A percentile compares a stretch with the other conserved stretches of the same genome.
Conservation (phyloP, 1,140 invertebrate species). For the Heliconius melpomene region DNA sequence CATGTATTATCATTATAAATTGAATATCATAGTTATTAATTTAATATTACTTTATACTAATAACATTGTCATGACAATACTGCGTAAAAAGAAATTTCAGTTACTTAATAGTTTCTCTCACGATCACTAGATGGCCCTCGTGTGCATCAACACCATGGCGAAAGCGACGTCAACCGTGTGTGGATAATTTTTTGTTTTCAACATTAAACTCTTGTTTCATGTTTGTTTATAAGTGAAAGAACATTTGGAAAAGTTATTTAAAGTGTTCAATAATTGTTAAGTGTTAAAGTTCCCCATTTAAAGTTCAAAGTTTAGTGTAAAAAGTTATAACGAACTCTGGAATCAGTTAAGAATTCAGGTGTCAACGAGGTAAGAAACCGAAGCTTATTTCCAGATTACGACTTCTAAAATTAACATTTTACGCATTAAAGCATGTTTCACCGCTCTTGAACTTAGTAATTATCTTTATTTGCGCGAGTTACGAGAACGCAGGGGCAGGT, state of each 20-base stretch:
- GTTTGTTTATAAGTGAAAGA: constrained; percentile 71
- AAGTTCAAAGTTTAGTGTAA: constrained; percentile 73
- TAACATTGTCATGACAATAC: not conserved
- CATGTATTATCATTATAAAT: not conserved
- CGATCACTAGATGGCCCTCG: constrained; percentile 58
- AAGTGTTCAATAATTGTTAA: constrained; percentile 58
- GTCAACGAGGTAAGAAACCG: constrained; percentile 80
- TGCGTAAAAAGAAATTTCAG: constrained; percentile 23
- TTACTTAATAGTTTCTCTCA: constrained; percentile 38
- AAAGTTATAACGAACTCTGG: constrained; percentile 78
- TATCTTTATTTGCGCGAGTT: constrained; percentile 42
- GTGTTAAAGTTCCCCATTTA: constrained; percentile 55
- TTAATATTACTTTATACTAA: not conserved
- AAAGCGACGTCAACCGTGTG: constrained; percentile 75
- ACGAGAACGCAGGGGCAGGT: constrained; percentile 24
- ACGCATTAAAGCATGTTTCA: constrained; percentile 51
- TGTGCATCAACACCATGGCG: constrained; percentile 78
- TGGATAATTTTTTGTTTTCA: constrained; percentile 77
- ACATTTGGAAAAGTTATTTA: constrained; percentile 57
- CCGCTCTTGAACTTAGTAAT: constrained; percentile 50
- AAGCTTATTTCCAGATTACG: constrained; percentile 77
- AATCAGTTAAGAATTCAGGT: constrained; percentile 79
- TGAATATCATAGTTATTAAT: not conserved
- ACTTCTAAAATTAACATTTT: constrained; percentile 73
- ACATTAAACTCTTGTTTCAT: constrained; percentile 71